Evolutionary conservation across 2,113 vertebrate species (phyloP).

Genomic region (Centropus bengalensis): DNA sequence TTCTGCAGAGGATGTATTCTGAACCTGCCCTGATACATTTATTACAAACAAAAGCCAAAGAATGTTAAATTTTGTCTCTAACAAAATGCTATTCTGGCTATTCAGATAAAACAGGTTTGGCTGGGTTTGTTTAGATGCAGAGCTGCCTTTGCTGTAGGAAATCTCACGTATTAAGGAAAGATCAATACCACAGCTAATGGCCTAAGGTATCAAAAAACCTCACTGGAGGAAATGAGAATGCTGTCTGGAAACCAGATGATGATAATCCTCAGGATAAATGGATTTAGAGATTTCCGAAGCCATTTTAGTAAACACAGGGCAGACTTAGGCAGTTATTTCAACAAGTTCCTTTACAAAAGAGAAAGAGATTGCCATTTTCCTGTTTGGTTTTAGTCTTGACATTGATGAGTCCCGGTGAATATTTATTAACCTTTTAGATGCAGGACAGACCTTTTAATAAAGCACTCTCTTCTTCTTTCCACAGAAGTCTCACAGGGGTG

Average conservation of each 20-base stretch:
- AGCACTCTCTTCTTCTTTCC: neutral
- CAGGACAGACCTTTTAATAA: constrained; percentile 6
- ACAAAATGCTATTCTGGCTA: constrained; percentile 35
- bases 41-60: constrained; percentile 48
- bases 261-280: constrained; percentile 72
- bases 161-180: constrained; percentile 64
- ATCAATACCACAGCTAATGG: constrained; percentile 75
- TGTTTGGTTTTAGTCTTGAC: constrained; percentile 64
- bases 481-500: neutral
- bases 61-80: constrained; percentile 44
- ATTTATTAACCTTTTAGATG: constrained; percentile 54
- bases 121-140: constrained; percentile 10
- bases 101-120: constrained; percentile 57
- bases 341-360: constrained; percentile 64
- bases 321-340: constrained; percentile 67
- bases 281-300: constrained; percentile 69
- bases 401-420: constrained; percentile 17
- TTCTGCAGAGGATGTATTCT: neutral
- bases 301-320: constrained; percentile 69
- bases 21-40: constrained; percentile 9
- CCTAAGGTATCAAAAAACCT: constrained; percentile 68
- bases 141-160: constrained; percentile 57
- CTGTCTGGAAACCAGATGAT: constrained; percentile 74
- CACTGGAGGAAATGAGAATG: constrained; percentile 71
- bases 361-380: constrained; percentile 62